These are phyloP conservation scores for Radopholus similis DNA, from an alignment of 1,140 invertebrate genomes.

Conservation along the genomic window DNA sequence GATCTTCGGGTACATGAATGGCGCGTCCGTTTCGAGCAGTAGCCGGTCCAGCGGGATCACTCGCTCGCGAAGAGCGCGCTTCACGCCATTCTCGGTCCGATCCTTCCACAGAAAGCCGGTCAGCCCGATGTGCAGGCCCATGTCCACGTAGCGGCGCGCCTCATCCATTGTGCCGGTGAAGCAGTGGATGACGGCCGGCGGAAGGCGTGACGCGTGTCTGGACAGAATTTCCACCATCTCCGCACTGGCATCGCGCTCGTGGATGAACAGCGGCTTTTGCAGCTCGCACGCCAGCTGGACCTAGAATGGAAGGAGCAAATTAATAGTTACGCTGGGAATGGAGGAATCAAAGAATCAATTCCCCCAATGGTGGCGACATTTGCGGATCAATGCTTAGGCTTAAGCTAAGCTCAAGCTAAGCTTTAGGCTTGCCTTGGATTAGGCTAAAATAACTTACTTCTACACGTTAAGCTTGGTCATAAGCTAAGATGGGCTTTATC, in stretches of 20 bases:
- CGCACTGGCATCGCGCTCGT: conserved; percentile 81
- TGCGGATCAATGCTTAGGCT: too few relatives aligned
- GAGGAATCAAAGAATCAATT: not conserved
- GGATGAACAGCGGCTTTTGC: conserved; percentile 81
- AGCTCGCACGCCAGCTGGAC: conserved; percentile 78
- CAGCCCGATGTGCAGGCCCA: conserved; percentile 80
- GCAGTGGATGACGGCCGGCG: conserved; percentile 79
- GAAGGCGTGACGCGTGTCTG: conserved; percentile 42
- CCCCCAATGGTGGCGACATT: too few relatives aligned
- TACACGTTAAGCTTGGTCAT: too few relatives aligned
- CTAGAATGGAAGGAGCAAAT: conserved; percentile 61
- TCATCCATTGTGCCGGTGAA: conserved; percentile 83
- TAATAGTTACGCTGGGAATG: not conserved
- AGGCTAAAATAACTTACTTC: too few relatives aligned
- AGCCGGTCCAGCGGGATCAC: conserved; percentile 77
- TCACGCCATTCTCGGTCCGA: conserved; percentile 81
- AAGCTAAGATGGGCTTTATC: too few relatives aligned
- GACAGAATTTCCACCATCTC: conserved; percentile 68
- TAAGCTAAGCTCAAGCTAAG: too few relatives aligned
- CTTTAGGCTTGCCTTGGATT: too few relatives aligned
- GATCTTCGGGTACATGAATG: conserved; percentile 92
- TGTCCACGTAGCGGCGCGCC: conserved; percentile 77
- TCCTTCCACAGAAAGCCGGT: conserved; percentile 88
- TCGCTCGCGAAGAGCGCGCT: conserved; percentile 75
- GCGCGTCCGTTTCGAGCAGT: conserved; percentile 84